These are phyloP conservation scores for Euzetes globulus DNA, from an alignment of 2,888 invertebrate species.

Conservation along the genomic window DNA sequence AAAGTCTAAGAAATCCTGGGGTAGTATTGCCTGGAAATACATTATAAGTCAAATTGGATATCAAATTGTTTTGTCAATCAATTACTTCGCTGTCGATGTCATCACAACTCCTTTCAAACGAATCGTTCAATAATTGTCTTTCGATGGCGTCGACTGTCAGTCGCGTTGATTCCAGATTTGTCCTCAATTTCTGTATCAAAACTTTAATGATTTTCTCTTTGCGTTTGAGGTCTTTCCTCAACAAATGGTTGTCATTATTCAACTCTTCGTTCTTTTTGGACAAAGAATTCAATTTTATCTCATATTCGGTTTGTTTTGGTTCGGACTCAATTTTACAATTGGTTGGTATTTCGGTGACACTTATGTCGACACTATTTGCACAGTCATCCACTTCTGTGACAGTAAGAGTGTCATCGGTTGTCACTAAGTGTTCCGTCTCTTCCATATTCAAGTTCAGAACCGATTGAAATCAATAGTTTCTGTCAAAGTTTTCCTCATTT, in stretches of 20 bases:
- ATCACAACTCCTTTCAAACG: background rate
- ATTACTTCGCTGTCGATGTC: background rate
- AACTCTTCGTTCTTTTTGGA: background rate
- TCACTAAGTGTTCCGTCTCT: no score
- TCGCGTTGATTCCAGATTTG: background rate
- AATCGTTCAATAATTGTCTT: background rate
- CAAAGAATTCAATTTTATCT: background rate
- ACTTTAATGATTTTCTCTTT: background rate
- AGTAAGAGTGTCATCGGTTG: no score
- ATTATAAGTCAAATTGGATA: background rate
- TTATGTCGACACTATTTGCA: no score
- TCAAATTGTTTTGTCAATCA: background rate
- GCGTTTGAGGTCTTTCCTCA: background rate
- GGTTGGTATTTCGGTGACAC: no score
- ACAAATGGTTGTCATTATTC: background rate
- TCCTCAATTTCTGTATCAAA: background rate
- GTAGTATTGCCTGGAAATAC: background rate
- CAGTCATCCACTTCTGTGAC: no score
- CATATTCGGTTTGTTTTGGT: background rate
- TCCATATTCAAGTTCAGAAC: no score
- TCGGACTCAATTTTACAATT: no score
- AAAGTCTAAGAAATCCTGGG: constrained; percentile 4
- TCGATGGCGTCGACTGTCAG: background rate
- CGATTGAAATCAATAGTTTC: no score
- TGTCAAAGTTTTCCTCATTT: no score